Evolutionary conservation across 2,888 invertebrate species (phyloP).

Genomic region (Xestobium rufovillosum): DNA sequence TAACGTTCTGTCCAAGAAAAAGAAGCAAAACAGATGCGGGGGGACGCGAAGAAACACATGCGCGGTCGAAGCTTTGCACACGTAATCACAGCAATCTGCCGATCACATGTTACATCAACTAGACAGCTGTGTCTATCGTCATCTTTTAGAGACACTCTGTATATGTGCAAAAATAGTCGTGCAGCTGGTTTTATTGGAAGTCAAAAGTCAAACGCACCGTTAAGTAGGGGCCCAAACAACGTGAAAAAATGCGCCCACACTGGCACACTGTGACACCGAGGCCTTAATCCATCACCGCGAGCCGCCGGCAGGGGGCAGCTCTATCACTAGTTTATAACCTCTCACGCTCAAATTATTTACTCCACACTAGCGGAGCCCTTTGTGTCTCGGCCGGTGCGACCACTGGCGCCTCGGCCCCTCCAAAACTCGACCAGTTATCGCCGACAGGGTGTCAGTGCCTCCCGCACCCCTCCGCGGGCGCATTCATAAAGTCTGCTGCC

Average conservation of each 20-base stretch:
- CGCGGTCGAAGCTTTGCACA: too few relatives aligned
- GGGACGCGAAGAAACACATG: too few relatives aligned
- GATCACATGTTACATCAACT: too few relatives aligned
- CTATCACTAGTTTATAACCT: slow-evolving; percentile 47
- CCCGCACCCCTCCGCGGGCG: slow-evolving; percentile 12
- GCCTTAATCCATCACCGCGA: slow-evolving; percentile 21
- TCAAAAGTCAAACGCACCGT: too few relatives aligned
- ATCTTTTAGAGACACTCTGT: too few relatives aligned
- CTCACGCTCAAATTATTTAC: slow-evolving; percentile 37
- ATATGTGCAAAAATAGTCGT: too few relatives aligned
- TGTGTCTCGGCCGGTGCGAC: slow-evolving; percentile 48
- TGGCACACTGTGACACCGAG: background rate
- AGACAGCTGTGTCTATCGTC: too few relatives aligned
- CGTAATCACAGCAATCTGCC: too few relatives aligned
- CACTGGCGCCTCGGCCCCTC: slow-evolving; percentile 35
- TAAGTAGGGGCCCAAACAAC: background rate
- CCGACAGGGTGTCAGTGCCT: slow-evolving; percentile 29
- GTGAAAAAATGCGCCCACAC: background rate
- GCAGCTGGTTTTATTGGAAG: too few relatives aligned
- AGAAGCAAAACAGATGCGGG: too few relatives aligned
- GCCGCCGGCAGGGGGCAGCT: slow-evolving; percentile 32
- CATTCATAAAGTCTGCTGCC: slow-evolving; percentile 22
- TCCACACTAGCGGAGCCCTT: slow-evolving; percentile 38
- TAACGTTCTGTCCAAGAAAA: too few relatives aligned
- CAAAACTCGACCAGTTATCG: slow-evolving; percentile 36